Conservation (phyloP, 2,888 invertebrate species). For the Mongoloraphidia duomilia region DNA sequence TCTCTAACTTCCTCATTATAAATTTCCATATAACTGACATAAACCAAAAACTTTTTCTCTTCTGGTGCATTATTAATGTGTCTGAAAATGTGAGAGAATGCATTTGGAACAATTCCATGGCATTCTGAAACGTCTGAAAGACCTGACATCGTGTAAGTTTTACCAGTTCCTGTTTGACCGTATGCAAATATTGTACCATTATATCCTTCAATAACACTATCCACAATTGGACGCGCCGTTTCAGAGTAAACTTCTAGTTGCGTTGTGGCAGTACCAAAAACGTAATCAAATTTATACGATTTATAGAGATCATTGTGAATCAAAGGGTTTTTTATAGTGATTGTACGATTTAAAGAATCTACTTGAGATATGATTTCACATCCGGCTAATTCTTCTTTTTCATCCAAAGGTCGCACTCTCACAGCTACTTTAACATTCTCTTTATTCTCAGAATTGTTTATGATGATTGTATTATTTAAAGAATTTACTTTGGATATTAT, state of each 20-base stretch:
- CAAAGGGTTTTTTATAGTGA: constrained; percentile 57
- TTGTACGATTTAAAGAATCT: constrained; percentile 52
- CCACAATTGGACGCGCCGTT: constrained; percentile 86
- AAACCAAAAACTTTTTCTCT: constrained; percentile 73
- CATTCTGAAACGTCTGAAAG: constrained; percentile 68
- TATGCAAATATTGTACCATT: constrained; percentile 83
- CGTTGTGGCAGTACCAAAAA: constrained; percentile 69
- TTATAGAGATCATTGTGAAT: constrained; percentile 60
- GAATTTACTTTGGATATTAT: constrained; percentile 59
- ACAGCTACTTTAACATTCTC: constrained; percentile 94
- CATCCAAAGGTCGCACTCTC: constrained; percentile 80
- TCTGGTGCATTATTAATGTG: constrained; percentile 76
- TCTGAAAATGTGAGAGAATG: constrained; percentile 94
- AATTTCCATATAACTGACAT: constrained; percentile 93
- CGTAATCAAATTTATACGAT: constrained; percentile 80
- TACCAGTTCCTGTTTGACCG: constrained; percentile 87
- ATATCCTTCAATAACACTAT: constrained; percentile 85
- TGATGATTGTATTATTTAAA: constrained; percentile 54
- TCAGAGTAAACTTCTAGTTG: constrained; percentile 87
- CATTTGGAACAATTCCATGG: constrained; percentile 90
- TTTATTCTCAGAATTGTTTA: constrained; percentile 73
- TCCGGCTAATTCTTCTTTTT: constrained; percentile 54
- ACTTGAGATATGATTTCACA: constrained; percentile 56
- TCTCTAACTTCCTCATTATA: constrained; percentile 97
- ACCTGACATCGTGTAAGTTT: constrained; percentile 96